Percentiles rank a stretch among this genome's conserved stretches.
Evolutionary conservation across 2,888 invertebrate species (phyloP).

Genomic region (Caenorhabditis macrosperma): DNA sequence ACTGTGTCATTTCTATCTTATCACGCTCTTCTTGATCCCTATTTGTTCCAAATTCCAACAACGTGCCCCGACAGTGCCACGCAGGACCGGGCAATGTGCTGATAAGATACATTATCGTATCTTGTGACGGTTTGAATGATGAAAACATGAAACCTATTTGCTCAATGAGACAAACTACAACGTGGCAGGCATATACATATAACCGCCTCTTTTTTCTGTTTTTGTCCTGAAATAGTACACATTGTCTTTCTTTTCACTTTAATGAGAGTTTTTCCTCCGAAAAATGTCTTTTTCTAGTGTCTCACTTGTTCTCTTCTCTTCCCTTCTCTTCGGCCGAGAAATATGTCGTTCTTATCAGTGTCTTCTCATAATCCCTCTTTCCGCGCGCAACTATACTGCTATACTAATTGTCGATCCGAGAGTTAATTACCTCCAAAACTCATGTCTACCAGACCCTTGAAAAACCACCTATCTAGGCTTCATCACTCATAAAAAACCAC

Average conservation of each 20-base stretch:
- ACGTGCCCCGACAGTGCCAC: background rate
- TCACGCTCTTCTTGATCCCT: constrained; percentile 4
- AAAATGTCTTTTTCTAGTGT: constrained; percentile 1
- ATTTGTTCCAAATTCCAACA: background rate
- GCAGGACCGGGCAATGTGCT: too few species aligned
- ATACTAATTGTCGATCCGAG: background rate
- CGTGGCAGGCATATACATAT: constrained; percentile 28
- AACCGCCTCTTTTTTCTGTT: constrained; percentile 1
- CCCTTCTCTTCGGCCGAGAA: too few species aligned
- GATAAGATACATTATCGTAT: constrained; percentile 47
- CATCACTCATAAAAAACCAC: background rate
- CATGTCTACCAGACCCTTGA: too few species aligned
- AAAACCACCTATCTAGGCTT: background rate
- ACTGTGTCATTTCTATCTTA: too few species aligned
- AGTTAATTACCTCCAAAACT: background rate
- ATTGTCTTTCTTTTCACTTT: background rate
- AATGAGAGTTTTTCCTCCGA: constrained; percentile 6
- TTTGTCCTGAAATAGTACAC: background rate
- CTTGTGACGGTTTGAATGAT: background rate
- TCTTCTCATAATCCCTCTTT: background rate
- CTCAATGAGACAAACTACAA: constrained; percentile 19
- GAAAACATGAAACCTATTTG: constrained; percentile 24
- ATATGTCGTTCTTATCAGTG: background rate
- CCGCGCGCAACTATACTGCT: background rate
- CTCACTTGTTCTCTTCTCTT: background rate